Evolutionary conservation across 2,888 invertebrate species (phyloP), one percentile per base, ranked within the genome.

Genomic region (Plusia festucae): DNA sequence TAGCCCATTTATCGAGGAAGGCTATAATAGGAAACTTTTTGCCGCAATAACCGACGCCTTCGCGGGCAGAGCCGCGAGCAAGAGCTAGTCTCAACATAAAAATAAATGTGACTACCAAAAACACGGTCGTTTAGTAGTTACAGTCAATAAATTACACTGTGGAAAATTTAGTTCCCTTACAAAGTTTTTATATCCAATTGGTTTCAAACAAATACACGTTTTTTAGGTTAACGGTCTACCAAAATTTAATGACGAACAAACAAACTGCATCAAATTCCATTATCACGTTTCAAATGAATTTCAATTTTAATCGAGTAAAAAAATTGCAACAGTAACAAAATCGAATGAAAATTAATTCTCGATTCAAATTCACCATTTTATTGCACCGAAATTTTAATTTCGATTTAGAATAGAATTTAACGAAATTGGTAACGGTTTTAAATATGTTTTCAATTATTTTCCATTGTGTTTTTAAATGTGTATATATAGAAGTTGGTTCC

Each of bases 251-350:
- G 40, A 27, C 34, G 11, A 49, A 15, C 27, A 13, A 40, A 62
- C 5, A 52, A 60, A n/a, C 15, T 49, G 20, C 11, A 49, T 20
- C 46, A 20, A 20, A 53, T 70, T 49, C 11, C 53, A 46, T 62
- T 27, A 24, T 60, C 53, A 70, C 57, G 40, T 62, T 62, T 46
- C 13, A 30, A 61, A 58, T 67, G 13, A 51, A 71, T 60, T 60
- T 58, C 46, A 61, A 65, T 65, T 65, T 62, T 9, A 15, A 60
- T 52, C 56, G 20, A 9, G 18, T 57, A 40, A 73, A 62, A 70
- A 66, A 60, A 75, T 62, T 52, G 55, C 46, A 27, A 27, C 52
- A 46, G 67, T 61, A 59, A 60, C 18, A 30, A 62, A 69, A 66
- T 53, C 0, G 57, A 70, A 70, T n/a, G 5, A 15, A 52, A 18